phyloP scores from a whole-genome alignment of 2,888 invertebrate genomes.

The Chalcosyrphus nemorum region DNA sequence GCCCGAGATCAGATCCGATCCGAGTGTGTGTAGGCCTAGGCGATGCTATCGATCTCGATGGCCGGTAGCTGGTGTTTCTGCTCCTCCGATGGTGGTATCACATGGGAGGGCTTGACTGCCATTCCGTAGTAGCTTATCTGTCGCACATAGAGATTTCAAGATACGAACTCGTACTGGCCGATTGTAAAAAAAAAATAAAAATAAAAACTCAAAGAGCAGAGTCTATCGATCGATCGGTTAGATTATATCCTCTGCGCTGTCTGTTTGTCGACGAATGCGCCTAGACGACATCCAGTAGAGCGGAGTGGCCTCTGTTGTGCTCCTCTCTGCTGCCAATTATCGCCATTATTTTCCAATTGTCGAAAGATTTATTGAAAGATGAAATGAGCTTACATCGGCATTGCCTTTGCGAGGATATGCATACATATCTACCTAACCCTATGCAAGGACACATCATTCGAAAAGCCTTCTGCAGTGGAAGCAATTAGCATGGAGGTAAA shows the following conservation, averaged over 20 bases:
- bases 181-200: too few relatives aligned
- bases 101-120: constrained; percentile 62
- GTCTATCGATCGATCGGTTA: constrained; percentile 63
- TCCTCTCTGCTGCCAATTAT: constrained; percentile 65
- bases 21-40: constrained; percentile 64
- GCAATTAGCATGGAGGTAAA: constrained; percentile 72
- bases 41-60: constrained; percentile 58
- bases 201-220: constrained; percentile 19
- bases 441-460: background rate
- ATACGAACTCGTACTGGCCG: constrained; percentile 35
- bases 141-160: constrained; percentile 61
- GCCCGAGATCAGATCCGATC: background rate
- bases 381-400: constrained; percentile 46
- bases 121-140: constrained; percentile 59
- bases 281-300: constrained; percentile 16
- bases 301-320: constrained; percentile 9
- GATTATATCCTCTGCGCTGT: constrained; percentile 67
- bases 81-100: constrained; percentile 50
- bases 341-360: constrained; percentile 73
- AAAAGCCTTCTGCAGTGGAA: constrained; percentile 10
- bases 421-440: too few relatives aligned
- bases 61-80: constrained; percentile 17
- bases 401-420: background rate
- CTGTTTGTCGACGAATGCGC: constrained; percentile 58
- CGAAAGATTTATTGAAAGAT: constrained; percentile 69